phyloP scores from a whole-genome alignment of 2,113 vertebrate species.

The Rynchops niger region DNA sequence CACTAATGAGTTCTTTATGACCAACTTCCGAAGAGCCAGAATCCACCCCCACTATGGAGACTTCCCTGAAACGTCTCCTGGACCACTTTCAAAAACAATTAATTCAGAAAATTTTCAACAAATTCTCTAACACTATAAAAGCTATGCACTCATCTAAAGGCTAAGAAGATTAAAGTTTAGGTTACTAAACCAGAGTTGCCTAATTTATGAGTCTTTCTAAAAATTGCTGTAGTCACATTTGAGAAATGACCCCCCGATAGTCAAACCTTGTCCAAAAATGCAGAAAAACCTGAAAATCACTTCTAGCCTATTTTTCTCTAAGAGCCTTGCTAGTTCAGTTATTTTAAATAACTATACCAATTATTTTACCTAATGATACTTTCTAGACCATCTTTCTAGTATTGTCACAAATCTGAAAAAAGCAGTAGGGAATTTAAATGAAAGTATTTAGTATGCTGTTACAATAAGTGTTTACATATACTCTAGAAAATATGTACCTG shows the following conservation, averaged over 20 bases:
- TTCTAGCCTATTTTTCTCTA: not conserved
- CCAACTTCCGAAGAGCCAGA: not conserved
- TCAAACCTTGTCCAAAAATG: not conserved
- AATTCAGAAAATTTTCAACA: not conserved
- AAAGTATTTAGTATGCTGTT: not conserved
- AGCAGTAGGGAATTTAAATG: not conserved
- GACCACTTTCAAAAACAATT: not conserved
- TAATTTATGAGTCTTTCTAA: not conserved
- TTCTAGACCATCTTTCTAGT: not conserved
- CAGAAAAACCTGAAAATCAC: not conserved
- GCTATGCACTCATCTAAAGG: not conserved
- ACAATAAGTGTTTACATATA: not conserved
- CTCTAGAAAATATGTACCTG: conserved; percentile 35
- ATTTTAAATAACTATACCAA: not conserved
- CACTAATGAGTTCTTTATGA: not conserved
- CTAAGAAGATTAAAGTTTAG: not conserved
- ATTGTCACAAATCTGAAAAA: not conserved
- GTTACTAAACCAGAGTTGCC: not conserved
- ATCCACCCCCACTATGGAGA: not conserved
- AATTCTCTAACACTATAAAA: not conserved
- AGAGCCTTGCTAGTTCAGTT: not conserved
- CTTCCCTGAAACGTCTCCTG: not conserved
- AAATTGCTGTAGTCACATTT: not conserved
- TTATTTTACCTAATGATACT: not conserved
- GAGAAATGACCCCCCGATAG: not conserved